A percentile compares a stretch with the other conserved stretches of the same genome.
phyloP scores from a whole-genome alignment of 2,113 vertebrate genomes.

The Genyomyrus donnyi region DNA sequence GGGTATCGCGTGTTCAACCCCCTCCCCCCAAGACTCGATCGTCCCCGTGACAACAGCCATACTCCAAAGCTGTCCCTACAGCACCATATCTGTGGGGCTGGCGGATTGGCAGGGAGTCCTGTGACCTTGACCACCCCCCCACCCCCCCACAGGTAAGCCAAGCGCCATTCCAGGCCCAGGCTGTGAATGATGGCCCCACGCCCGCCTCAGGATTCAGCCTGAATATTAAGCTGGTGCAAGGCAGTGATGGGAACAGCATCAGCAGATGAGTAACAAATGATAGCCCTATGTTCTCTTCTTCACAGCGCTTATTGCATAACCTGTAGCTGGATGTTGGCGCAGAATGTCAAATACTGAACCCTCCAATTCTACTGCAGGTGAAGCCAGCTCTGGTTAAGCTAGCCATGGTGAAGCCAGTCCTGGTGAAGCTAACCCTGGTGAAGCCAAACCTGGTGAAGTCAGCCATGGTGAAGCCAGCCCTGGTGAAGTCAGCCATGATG shows the following conservation, averaged over 20 bases:
- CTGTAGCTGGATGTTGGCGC: neutral
- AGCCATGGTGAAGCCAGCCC: neutral
- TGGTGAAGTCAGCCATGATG: too few species aligned
- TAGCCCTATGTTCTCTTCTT: neutral
- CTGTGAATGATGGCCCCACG: neutral
- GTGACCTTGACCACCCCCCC: neutral
- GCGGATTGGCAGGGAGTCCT: neutral
- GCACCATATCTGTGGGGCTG: neutral
- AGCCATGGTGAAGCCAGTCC: neutral
- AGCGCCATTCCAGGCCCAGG: neutral
- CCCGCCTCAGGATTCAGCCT: neutral
- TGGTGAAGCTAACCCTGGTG: neutral
- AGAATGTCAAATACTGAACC: neutral
- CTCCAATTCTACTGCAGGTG: neutral
- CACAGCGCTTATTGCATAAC: neutral
- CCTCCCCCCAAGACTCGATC: neutral
- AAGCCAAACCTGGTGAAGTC: neutral
- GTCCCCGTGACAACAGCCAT: neutral
- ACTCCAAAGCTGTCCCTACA: neutral
- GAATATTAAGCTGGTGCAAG: neutral
- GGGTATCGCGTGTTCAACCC: neutral
- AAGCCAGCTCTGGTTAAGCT: neutral
- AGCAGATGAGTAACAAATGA: neutral
- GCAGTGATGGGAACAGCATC: neutral
- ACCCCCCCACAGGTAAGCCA: neutral